A percentile compares a stretch with the other conserved stretches of the same genome.
These are phyloP conservation scores for Halocaridina rubra DNA, from an alignment of 2,888 invertebrate species.

Conservation along the genomic window DNA sequence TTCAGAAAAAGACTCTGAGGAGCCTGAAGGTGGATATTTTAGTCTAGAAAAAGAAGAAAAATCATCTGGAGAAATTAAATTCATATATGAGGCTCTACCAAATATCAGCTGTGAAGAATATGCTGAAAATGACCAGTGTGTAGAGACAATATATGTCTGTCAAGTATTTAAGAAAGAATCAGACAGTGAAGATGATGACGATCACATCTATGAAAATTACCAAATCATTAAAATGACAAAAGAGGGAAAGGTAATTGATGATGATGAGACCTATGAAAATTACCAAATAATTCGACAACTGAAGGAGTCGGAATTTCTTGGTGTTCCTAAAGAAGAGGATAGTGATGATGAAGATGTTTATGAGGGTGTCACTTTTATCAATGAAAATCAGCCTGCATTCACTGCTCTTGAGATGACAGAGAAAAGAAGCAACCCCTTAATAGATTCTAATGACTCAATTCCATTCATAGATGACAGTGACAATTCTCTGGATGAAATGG, in stretches of 20 bases:
- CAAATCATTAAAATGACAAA: slow-evolving; percentile 8
- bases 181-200: slow-evolving; percentile 21
- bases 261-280: slow-evolving; percentile 33
- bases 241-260: not conserved
- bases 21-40: slow-evolving; percentile 59
- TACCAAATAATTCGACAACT: slow-evolving; percentile 7
- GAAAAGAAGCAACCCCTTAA: not conserved
- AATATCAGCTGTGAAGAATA: slow-evolving; percentile 14
- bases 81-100: slow-evolving; percentile 36
- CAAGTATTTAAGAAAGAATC: slow-evolving; percentile 34
- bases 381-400: slow-evolving; percentile 1
- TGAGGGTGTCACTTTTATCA: not conserved
- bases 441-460: slow-evolving; percentile 38
- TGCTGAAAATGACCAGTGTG: slow-evolving; percentile 49
- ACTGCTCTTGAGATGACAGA: slow-evolving; percentile 29
- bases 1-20: not conserved
- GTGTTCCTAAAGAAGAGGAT: not conserved
- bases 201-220: slow-evolving; percentile 38
- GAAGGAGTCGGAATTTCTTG: not conserved
- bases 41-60: slow-evolving; percentile 57
- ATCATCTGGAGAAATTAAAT: slow-evolving; percentile 21
- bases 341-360: slow-evolving; percentile 4
- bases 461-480: slow-evolving; percentile 50
- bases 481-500: slow-evolving; percentile 27
- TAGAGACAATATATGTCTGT: slow-evolving; percentile 54